Conservation (phyloP, 2,797 vertebrate species). For the Sphenodon punctatus region DNA sequence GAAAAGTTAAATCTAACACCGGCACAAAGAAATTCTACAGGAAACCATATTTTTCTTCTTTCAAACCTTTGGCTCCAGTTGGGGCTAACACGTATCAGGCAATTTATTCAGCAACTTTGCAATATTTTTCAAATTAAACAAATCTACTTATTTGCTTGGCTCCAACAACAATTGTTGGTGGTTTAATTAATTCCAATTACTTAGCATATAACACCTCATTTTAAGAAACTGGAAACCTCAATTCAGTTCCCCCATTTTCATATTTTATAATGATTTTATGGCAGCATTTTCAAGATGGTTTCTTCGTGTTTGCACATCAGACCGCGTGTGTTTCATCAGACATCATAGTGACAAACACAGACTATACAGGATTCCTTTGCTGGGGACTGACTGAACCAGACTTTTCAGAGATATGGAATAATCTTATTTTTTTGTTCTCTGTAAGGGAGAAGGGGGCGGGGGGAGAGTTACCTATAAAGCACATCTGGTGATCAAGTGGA, state of each 20-base stretch:
- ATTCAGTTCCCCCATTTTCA: not conserved
- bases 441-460: not conserved
- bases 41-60: slow-evolving; percentile 24
- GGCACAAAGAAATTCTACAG: slow-evolving; percentile 28
- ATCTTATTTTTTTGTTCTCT: slow-evolving; percentile 27
- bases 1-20: slow-evolving; percentile 12
- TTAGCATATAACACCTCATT: not conserved
- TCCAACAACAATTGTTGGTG: slow-evolving; percentile 2
- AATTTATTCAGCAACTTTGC: not conserved
- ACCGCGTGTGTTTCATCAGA: not conserved
- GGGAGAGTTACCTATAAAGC: slow-evolving; percentile 21
- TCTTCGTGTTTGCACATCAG: slow-evolving; percentile 15
- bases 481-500: not conserved
- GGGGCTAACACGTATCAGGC: slow-evolving; percentile 32
- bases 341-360: slow-evolving; percentile 37
- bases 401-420: slow-evolving; percentile 17
- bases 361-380: slow-evolving; percentile 28
- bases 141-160: slow-evolving; percentile 34
- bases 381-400: not conserved
- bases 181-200: slow-evolving; percentile 6
- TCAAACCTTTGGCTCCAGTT: slow-evolving; percentile 21
- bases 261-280: not conserved
- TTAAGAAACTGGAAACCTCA: not conserved
- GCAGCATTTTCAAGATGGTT: not conserved
- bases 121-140: slow-evolving; percentile 44